These are phyloP conservation scores for Norana najaformis DNA, from an alignment of 2,888 invertebrate genomes.

Conservation along the genomic window DNA sequence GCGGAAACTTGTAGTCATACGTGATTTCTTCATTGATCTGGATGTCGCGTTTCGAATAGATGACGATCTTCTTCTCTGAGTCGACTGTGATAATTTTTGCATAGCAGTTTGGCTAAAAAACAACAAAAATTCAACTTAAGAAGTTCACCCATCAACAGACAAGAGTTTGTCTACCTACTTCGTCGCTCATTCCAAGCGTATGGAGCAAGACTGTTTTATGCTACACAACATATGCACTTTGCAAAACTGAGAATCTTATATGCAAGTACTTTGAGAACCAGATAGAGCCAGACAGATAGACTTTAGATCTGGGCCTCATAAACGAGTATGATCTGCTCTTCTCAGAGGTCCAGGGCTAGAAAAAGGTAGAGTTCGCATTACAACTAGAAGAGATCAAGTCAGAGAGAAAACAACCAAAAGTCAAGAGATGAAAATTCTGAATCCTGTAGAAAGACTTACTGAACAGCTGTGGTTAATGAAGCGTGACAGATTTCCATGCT, in stretches of 20 bases:
- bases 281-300: too few relatives aligned
- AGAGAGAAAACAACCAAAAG: not conserved
- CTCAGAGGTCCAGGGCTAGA: too few relatives aligned
- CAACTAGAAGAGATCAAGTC: not conserved
- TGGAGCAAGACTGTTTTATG: not conserved
- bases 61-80: constrained; percentile 97
- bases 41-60: constrained; percentile 97
- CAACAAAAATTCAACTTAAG: too few relatives aligned
- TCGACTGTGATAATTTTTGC: constrained; percentile 98
- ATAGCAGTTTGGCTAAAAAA: constrained; percentile 91
- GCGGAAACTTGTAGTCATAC: constrained; percentile 99
- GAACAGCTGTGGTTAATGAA: constrained; percentile 99
- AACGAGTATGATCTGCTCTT: too few relatives aligned
- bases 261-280: not conserved
- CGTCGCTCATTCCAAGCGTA: not conserved
- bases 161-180: not conserved
- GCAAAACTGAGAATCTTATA: not conserved
- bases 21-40: constrained; percentile 99
- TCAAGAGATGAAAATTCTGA: not conserved
- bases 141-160: not conserved
- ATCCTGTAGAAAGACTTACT: constrained; percentile 71
- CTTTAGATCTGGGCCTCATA: too few relatives aligned
- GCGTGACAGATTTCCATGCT: constrained; percentile 93
- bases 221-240: not conserved
- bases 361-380: too few relatives aligned